These are phyloP conservation scores for Engystomops pustulosus DNA, from an alignment of 2,113 vertebrate genomes.

Conservation along the genomic window DNA sequence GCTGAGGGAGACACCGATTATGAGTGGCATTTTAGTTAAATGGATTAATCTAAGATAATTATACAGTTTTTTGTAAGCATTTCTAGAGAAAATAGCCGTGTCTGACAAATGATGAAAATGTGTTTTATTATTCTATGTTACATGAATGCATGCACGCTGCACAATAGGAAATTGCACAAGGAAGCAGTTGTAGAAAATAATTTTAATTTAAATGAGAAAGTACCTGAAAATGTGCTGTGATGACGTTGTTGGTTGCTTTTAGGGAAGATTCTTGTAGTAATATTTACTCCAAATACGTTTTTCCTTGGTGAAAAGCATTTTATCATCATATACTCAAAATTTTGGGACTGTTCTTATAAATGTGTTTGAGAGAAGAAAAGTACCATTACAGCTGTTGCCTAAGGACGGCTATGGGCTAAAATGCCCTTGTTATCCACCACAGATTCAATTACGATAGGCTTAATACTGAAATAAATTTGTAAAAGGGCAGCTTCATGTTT, in stretches of 20 bases:
- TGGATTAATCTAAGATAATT: neutral
- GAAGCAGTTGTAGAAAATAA: neutral
- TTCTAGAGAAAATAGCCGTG: neutral
- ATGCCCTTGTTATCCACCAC: neutral
- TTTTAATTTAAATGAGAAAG: neutral
- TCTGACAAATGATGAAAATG: neutral
- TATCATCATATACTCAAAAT: no score
- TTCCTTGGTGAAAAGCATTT: no score
- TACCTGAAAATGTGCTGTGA: neutral
- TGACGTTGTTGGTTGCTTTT: neutral
- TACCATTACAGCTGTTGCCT: neutral
- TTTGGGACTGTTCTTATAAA: neutral
- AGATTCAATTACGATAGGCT: neutral
- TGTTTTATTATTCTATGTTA: neutral
- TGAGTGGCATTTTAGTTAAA: neutral
- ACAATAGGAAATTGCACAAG: neutral
- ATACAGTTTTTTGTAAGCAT: neutral
- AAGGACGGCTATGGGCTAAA: neutral
- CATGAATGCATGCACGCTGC: neutral
- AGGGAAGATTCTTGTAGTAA: neutral
- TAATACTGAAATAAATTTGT: neutral
- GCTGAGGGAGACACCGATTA: neutral
- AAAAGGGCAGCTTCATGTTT: no score
- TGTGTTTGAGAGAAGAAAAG: neutral
- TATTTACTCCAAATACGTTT: no score